Percentiles rank a stretch among this genome's conserved stretches.
Conservation (phyloP, 2,797 vertebrate genomes). For the Pampus argenteus region DNA sequence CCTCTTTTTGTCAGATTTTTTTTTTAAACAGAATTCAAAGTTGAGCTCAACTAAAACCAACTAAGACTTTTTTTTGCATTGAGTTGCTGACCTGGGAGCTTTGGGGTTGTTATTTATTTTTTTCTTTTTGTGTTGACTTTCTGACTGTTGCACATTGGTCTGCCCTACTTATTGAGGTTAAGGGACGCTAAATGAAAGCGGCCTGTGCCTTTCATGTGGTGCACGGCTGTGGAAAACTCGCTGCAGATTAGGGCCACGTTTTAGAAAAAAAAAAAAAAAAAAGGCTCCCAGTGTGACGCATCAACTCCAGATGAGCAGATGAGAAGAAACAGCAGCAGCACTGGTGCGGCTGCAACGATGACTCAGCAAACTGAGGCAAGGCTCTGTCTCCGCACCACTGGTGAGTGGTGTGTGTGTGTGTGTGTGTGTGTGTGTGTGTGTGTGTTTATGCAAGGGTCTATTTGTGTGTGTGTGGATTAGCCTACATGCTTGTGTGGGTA, state of each 20-base stretch:
- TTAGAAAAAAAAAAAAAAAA: conserved; percentile 31
- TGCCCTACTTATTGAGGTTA: conserved; percentile 44
- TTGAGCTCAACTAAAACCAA: conserved; percentile 26
- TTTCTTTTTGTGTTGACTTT: conserved; percentile 50
- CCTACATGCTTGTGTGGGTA: conserved; percentile 56
- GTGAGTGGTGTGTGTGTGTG: conserved; percentile 8
- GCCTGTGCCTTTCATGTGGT: conserved; percentile 73
- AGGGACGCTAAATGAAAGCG: conserved; percentile 65
- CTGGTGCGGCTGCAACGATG: conserved; percentile 69
- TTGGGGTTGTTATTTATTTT: conserved; percentile 1
- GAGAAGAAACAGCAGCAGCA: conserved; percentile 66
- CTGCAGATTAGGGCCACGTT: conserved; percentile 68
- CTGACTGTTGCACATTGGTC: conserved; percentile 45
- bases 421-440: conserved; percentile 17
- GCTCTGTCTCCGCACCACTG: conserved; percentile 61
- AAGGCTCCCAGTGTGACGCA: conserved; percentile 63
- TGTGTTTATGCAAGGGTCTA: conserved; percentile 1
- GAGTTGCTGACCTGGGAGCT: conserved; percentile 2
- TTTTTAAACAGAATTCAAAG: conserved; percentile 7
- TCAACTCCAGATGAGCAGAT: conserved; percentile 66
- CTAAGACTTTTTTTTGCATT: conserved; percentile 11
- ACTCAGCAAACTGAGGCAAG: conserved; percentile 74
- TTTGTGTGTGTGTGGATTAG: conserved; percentile 32
- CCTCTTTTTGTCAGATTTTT: conserved; percentile 6
- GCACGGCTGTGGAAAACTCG: conserved; percentile 70